These are phyloP conservation scores for Melanotaenia pygmaea DNA, from an alignment of 2,797 vertebrate species.

Conservation along the genomic window DNA sequence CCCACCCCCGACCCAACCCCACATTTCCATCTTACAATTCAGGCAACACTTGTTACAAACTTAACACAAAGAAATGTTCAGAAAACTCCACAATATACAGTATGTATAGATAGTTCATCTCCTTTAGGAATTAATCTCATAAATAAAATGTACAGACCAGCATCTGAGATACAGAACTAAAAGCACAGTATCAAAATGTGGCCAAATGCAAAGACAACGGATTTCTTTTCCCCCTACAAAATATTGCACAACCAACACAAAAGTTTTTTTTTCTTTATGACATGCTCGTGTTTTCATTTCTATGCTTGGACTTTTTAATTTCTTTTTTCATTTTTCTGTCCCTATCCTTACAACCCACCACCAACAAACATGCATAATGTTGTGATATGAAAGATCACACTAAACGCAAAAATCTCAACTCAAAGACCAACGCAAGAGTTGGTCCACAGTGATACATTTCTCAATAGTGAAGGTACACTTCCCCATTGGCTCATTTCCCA, in stretches of 20 bases:
- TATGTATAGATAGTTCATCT: constrained; percentile 75
- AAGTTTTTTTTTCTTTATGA: constrained; percentile 64
- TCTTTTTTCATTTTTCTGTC: constrained; percentile 4
- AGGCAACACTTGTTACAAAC: constrained; percentile 64
- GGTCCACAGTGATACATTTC: constrained; percentile 32
- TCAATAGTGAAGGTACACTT: constrained; percentile 31
- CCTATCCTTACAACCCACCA: constrained; percentile 21
- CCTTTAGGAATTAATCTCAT: constrained; percentile 82
- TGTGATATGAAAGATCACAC: constrained; percentile 40
- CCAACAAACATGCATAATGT: constrained; percentile 58
- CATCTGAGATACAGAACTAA: constrained; percentile 72
- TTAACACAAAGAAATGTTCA: constrained; percentile 82
- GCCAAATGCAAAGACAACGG: constrained; percentile 58
- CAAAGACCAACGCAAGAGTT: constrained; percentile 45
- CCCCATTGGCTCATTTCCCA: constrained; percentile 21
- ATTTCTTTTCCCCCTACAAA: constrained; percentile 52
- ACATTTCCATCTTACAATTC: constrained; percentile 59
- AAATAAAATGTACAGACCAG: constrained; percentile 86
- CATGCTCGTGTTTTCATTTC: constrained; percentile 61
- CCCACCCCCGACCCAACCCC: constrained; percentile 5
- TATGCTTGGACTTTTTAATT: constrained; percentile 16
- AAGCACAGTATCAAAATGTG: constrained; percentile 63
- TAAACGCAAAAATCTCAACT: constrained; percentile 50
- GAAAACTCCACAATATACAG: constrained; percentile 80
- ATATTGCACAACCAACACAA: constrained; percentile 85